Percentiles rank a stretch among this genome's conserved stretches.
These are phyloP conservation scores for Chiroxiphia lanceolata DNA, from an alignment of 2,797 vertebrate species.

Conservation along the genomic window DNA sequence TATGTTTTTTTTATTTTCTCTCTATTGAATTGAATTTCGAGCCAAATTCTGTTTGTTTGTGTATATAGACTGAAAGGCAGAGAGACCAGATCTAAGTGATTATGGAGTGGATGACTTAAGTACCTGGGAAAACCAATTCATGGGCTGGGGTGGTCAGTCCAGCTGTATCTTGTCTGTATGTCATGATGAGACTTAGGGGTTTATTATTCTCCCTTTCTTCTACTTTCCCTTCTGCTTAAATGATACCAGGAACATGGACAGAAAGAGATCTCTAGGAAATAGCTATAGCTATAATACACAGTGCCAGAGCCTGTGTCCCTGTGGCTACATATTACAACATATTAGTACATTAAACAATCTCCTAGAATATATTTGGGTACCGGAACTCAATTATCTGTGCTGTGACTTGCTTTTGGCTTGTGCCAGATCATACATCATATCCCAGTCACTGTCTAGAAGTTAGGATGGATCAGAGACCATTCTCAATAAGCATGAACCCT, in stretches of 20 bases:
- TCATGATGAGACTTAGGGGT: neutral
- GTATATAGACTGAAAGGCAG: neutral
- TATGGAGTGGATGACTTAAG: neutral
- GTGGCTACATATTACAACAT: neutral
- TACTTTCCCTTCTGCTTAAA: neutral
- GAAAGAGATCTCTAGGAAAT: neutral
- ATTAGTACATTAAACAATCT: neutral
- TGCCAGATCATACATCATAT: neutral
- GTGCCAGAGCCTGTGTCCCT: neutral
- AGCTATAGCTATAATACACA: no score
- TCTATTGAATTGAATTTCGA: neutral
- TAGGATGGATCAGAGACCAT: neutral
- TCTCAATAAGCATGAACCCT: neutral
- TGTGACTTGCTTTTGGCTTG: neutral
- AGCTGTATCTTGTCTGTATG: neutral
- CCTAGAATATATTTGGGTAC: neutral
- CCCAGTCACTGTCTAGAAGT: neutral
- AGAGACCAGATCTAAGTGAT: neutral
- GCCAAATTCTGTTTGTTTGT: neutral
- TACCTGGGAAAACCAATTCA: neutral
- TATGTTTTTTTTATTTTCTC: neutral
- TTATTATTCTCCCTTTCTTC: neutral
- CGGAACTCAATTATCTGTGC: neutral
- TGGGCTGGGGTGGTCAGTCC: neutral
- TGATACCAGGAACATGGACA: neutral